Evolutionary conservation across 2,888 invertebrate species (phyloP).

Genomic region (Heteropelma amictum): DNA sequence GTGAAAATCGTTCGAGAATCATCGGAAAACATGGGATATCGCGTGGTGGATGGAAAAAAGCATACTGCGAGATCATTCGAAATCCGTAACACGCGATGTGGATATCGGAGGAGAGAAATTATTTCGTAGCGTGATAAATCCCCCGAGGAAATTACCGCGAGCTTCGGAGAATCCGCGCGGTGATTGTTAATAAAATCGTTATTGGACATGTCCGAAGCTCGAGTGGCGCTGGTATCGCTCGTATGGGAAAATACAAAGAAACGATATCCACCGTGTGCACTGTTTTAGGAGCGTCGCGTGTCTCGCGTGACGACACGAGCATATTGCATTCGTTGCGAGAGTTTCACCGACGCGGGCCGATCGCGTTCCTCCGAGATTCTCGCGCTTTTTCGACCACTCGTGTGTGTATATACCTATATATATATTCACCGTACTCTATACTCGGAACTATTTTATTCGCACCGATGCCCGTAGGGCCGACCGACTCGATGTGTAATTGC

Average conservation of each 20-base stretch:
- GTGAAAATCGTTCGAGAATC: neutral
- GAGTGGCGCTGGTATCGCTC: conserved; percentile 2
- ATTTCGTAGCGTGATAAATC: conserved; percentile 10
- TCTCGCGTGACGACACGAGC: conserved; percentile 41
- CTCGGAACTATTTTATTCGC: too few relatives aligned
- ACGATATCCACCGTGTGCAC: neutral
- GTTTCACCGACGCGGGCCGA: conserved; percentile 1
- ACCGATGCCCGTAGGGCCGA: too few relatives aligned
- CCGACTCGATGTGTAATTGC: too few relatives aligned
- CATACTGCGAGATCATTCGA: neutral
- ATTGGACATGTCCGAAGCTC: conserved; percentile 38
- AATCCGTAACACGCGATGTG: conserved; percentile 23
- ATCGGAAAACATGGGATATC: neutral
- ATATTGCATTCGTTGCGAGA: conserved; percentile 19
- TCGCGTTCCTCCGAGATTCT: conserved; percentile 4
- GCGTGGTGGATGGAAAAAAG: neutral
- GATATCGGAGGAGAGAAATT: neutral
- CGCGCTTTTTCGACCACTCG: too few relatives aligned
- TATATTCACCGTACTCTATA: too few relatives aligned
- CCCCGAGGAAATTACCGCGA: conserved; percentile 26
- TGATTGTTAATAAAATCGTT: conserved; percentile 46
- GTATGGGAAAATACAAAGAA: conserved; percentile 14
- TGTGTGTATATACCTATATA: too few relatives aligned
- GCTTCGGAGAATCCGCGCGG: conserved; percentile 32
- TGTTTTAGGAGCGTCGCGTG: conserved; percentile 43